These are phyloP conservation scores for Argentina silus DNA, from an alignment of 2,797 vertebrate species.

Conservation along the genomic window DNA sequence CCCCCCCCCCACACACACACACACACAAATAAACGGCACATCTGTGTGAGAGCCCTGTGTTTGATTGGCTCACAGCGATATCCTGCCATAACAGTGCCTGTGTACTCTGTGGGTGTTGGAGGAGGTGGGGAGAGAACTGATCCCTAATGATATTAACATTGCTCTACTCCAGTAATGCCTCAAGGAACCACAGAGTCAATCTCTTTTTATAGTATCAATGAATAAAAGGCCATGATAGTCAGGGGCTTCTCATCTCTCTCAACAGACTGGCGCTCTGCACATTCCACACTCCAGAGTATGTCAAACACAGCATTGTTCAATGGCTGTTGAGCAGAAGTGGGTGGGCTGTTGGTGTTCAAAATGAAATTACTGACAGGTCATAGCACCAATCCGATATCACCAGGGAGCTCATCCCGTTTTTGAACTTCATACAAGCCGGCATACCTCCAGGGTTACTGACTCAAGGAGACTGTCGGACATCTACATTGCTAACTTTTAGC, in stretches of 20 bases:
- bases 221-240: background rate
- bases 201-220: conserved; percentile 30
- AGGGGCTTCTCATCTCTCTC: background rate
- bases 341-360: too few relatives aligned
- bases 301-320: too few relatives aligned
- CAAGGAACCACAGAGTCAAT: conserved; percentile 4
- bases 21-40: conserved; percentile 51
- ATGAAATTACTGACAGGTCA: too few relatives aligned
- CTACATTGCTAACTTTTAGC: too few relatives aligned
- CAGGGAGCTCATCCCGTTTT: too few relatives aligned
- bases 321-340: too few relatives aligned
- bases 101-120: conserved; percentile 12
- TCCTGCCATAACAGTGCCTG: conserved; percentile 29
- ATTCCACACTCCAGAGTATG: too few relatives aligned
- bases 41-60: conserved; percentile 42
- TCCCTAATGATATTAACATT: conserved; percentile 38
- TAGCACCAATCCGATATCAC: too few relatives aligned
- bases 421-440: too few relatives aligned
- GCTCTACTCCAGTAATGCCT: conserved; percentile 13
- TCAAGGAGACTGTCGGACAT: too few relatives aligned
- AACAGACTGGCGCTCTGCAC: background rate
- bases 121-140: conserved; percentile 24
- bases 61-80: conserved; percentile 39
- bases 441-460: too few relatives aligned
- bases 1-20: conserved; percentile 35